These are phyloP conservation scores for Lasioglossum malachurum DNA, from an alignment of 2,888 invertebrate genomes.

Conservation along the genomic window DNA sequence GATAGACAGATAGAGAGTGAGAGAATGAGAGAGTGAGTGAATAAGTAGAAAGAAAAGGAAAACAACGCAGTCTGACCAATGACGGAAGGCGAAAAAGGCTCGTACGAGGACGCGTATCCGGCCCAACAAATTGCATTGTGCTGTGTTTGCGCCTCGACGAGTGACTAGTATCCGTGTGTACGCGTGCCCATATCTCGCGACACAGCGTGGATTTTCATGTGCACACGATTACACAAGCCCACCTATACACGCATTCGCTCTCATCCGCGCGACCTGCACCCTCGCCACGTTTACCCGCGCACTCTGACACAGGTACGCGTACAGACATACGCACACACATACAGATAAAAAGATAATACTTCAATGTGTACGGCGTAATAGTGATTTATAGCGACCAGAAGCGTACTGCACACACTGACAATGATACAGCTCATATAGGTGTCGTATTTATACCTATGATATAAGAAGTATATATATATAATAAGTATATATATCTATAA, in stretches of 20 bases:
- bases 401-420: constrained; percentile 84
- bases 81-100: constrained; percentile 66
- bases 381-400: constrained; percentile 79
- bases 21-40: not conserved
- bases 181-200: constrained; percentile 57
- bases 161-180: constrained; percentile 59
- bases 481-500: constrained; percentile 47
- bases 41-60: constrained; percentile 27
- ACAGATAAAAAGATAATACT: constrained; percentile 40
- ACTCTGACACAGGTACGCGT: not conserved
- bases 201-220: constrained; percentile 49
- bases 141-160: constrained; percentile 62
- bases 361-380: constrained; percentile 64
- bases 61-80: constrained; percentile 56
- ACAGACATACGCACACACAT: not conserved
- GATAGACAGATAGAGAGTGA: not conserved
- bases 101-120: constrained; percentile 58
- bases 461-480: constrained; percentile 50
- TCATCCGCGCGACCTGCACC: not conserved
- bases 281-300: not conserved
- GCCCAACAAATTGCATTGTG: constrained; percentile 52
- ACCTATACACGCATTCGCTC: constrained; percentile 13
- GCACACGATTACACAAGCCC: constrained; percentile 32
- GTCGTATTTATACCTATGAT: constrained; percentile 69
- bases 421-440: constrained; percentile 77